Percentiles rank a stretch among this genome's conserved stretches.
These are phyloP conservation scores for Nebria brevicollis DNA, from an alignment of 2,888 invertebrate species.

Conservation along the genomic window DNA sequence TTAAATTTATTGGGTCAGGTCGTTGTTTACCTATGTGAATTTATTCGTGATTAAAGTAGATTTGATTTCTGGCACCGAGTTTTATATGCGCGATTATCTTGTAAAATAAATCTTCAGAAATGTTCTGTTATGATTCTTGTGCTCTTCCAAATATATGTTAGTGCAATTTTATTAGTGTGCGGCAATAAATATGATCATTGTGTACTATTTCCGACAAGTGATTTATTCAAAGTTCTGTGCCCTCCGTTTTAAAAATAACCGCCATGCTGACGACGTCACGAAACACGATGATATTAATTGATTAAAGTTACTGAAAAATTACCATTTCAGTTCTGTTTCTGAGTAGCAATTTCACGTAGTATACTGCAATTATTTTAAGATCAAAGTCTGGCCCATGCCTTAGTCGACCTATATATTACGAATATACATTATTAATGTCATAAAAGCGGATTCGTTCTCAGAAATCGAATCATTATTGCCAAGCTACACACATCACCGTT, in stretches of 20 bases:
- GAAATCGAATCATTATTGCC: conserved; percentile 31
- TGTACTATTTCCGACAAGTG: conserved; percentile 35
- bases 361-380: conserved; percentile 37
- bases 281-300: neutral
- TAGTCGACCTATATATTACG: conserved; percentile 29
- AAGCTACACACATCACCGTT: neutral
- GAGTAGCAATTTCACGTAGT: neutral
- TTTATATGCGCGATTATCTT: neutral
- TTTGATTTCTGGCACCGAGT: neutral
- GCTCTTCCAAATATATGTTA: neutral
- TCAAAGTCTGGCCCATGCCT: conserved; percentile 27
- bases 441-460: conserved; percentile 32
- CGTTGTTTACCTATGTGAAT: neutral
- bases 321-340: neutral
- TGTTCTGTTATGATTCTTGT: neutral
- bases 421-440: conserved; percentile 33
- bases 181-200: conserved; percentile 39
- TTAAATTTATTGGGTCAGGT: too few species aligned
- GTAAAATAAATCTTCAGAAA: neutral
- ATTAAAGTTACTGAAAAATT: neutral
- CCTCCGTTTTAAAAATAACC: neutral
- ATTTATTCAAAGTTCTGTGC: neutral
- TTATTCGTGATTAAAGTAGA: neutral
- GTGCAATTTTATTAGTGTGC: conserved; percentile 30
- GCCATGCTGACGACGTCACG: neutral